A percentile compares a stretch with the other conserved stretches of the same genome.
Conservation (phyloP, 2,888 invertebrate genomes). For the Octonoba sinensis region DNA sequence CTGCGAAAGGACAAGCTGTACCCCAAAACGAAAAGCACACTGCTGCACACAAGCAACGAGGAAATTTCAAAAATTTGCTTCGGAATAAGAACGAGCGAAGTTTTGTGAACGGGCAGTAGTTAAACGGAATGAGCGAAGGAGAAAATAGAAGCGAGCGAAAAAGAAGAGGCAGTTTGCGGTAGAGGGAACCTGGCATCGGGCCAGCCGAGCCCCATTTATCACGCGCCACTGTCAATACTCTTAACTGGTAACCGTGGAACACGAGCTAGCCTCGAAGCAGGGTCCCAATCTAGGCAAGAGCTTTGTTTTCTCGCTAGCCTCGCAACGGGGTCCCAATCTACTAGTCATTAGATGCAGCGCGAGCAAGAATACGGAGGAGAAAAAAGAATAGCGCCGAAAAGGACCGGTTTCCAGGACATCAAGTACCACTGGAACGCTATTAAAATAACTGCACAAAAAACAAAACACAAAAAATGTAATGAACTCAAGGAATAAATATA, state of each 20-base stretch:
- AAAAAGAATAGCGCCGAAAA: conserved; percentile 19
- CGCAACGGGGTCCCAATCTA: conserved; percentile 53
- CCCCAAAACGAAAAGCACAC: conserved; percentile 39
- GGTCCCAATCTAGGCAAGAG: conserved; percentile 60
- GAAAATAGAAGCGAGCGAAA: conserved; percentile 53
- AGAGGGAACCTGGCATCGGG: conserved; percentile 57
- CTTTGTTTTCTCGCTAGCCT: conserved; percentile 59
- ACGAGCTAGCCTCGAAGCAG: conserved; percentile 55
- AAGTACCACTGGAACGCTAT: conserved; percentile 63
- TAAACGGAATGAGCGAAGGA: conserved; percentile 54
- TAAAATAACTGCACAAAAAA: conserved; percentile 63
- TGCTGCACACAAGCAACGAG: conserved; percentile 28
- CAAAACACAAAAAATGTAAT: conserved; percentile 53
- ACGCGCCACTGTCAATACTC: conserved; percentile 62
- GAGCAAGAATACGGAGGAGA: conserved; percentile 28
- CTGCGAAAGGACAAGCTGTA: conserved; percentile 49
- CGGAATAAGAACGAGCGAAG: conserved; percentile 46
- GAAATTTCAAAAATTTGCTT: conserved; percentile 60
- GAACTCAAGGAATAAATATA: conserved; percentile 59
- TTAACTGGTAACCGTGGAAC: conserved; percentile 57
- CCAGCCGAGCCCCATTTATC: conserved; percentile 61
- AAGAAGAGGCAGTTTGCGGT: conserved; percentile 57
- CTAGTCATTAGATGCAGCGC: conserved; percentile 56
- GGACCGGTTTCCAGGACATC: conserved; percentile 60
- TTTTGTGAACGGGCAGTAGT: conserved; percentile 56